Evolutionary conservation across 1,140 invertebrate genomes (phyloP).

Genomic region (Mycetomoellerius zeteki): DNA sequence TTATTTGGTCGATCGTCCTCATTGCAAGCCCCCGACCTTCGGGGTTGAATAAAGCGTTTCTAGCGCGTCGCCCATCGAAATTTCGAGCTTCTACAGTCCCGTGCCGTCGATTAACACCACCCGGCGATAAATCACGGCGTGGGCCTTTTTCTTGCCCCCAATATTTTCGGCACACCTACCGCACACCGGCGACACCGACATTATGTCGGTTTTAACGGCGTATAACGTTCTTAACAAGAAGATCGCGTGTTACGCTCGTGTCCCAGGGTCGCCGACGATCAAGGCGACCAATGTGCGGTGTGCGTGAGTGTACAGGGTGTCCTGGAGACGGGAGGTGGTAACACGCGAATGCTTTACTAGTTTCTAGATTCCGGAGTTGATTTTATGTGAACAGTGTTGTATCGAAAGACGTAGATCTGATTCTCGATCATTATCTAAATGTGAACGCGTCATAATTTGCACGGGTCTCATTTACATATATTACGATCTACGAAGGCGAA

Average conservation of each 20-base stretch:
- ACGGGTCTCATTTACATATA: constrained; percentile 15
- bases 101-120: constrained; percentile 56
- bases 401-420: constrained; percentile 9
- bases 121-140: constrained; percentile 48
- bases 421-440: constrained; percentile 14
- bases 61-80: constrained; percentile 45
- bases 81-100: constrained; percentile 47
- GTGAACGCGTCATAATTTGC: not conserved
- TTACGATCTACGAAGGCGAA: constrained; percentile 8
- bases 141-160: constrained; percentile 31
- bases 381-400: not conserved
- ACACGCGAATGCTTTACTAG: not conserved
- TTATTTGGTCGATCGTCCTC: constrained; percentile 33
- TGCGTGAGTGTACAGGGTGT: constrained; percentile 32
- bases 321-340: not conserved
- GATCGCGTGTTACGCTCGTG: constrained; percentile 79
- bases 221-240: constrained; percentile 81
- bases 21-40: constrained; percentile 13
- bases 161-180: constrained; percentile 53
- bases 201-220: constrained; percentile 80
- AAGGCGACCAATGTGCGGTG: constrained; percentile 27
- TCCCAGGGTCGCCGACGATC: constrained; percentile 69
- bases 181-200: constrained; percentile 62
- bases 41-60: constrained; percentile 3
- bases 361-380: constrained; percentile 21